These are phyloP conservation scores for Cephalopholis sonnerati DNA, from an alignment of 2,113 vertebrate species.

Conservation along the genomic window DNA sequence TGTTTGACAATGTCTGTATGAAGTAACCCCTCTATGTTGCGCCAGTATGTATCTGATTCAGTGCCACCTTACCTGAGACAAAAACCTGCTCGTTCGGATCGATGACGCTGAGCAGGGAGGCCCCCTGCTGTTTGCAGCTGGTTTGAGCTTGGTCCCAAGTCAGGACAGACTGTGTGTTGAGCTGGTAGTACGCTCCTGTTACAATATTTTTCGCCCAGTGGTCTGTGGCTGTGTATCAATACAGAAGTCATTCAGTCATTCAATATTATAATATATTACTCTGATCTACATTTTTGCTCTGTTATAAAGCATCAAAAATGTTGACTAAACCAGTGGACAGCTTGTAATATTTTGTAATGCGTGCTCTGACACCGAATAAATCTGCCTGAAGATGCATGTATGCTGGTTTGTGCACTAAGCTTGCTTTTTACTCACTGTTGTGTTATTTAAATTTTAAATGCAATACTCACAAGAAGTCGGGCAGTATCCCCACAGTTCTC, in stretches of 20 bases:
- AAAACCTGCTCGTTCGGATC: conserved; percentile 90
- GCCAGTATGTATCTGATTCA: background rate
- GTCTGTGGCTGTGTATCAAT: conserved; percentile 71
- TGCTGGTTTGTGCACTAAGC: background rate
- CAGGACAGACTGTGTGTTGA: conserved; percentile 88
- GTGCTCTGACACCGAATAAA: background rate
- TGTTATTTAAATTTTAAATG: background rate
- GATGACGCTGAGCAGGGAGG: conserved; percentile 88
- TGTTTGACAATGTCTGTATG: background rate
- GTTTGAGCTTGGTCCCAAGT: conserved; percentile 91
- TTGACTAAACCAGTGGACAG: background rate
- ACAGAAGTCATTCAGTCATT: background rate
- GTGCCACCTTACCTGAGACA: conserved; percentile 87
- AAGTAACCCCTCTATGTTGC: background rate
- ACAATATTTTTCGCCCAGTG: conserved; percentile 87
- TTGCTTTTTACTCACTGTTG: background rate
- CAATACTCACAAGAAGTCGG: conserved; percentile 88
- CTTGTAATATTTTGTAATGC: background rate
- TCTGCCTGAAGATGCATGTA: background rate
- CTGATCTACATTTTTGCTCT: background rate
- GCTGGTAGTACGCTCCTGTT: conserved; percentile 88
- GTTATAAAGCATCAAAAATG: background rate
- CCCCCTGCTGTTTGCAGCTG: conserved; percentile 93
- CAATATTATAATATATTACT: background rate
- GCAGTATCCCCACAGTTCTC: conserved; percentile 90